Evolutionary conservation across 2,113 vertebrate genomes (phyloP), one percentile per base, ranked within the genome.

Genomic region (Phainopepla nitens): DNA sequence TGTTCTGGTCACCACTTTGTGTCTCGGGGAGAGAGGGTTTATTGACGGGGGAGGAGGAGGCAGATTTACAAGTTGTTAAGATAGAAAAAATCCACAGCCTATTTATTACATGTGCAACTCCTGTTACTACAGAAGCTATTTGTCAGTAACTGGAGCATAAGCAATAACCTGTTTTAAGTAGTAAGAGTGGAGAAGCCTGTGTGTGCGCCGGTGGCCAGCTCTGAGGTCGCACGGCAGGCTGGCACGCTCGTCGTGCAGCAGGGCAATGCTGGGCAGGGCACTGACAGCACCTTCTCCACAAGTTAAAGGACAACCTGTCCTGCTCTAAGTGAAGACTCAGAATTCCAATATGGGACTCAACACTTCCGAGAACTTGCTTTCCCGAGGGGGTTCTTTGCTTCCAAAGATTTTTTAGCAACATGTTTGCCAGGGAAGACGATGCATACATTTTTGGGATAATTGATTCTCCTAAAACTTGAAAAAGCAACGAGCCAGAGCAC

Each of bases 221-320:
- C 61, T 2, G n/a, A 11, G 78, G 19, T 64, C 16, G 28, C 23
- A 2, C 2, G 2, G 35, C 1, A 10, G 25, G 36, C 71, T 35
- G 53, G 24, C 44, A 8, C 1, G 0, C 19, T 65, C 12, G 1
- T 14, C 1, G 0, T 10, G 2, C n/a, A 39, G 39, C 39, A 39
- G 39, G 39, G 39, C 39, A 12, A 39, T 39, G 39, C 39, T 7
- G 27, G 56, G 54, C 69, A 10, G 7, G 21, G 36, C 24, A 2
- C 44, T 9, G 39, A 24, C 1, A 0, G 15, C 42, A n/a, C 18
- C 42, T 35, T n/a, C 58, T 17, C 18, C 53, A 45, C n/a, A 18
- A 41, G 13, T 16, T 12, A 47, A 62, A 58, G 62, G 36, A 41
- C 22, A 56, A 24, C 22, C 57, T 49, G n/a, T 42, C 11, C 1